Conservation (phyloP, 2,797 vertebrate species). For the Darevskia mixta region DNA sequence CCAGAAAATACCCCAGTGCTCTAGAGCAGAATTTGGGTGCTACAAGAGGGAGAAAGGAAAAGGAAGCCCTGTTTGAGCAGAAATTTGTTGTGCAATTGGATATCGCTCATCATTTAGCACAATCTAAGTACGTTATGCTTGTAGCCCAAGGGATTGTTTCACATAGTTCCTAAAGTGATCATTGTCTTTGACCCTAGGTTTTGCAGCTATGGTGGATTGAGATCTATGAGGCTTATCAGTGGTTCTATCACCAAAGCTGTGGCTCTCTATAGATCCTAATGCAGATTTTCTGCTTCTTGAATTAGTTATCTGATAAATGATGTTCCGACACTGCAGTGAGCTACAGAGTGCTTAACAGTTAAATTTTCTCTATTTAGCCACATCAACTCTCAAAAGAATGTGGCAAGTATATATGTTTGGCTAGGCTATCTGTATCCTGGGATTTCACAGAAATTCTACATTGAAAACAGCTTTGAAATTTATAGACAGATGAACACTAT, state of each 20-base stretch:
- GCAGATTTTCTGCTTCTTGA: neutral
- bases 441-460: neutral
- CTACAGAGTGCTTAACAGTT: neutral
- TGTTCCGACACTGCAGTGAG: neutral
- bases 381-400: conserved; percentile 18
- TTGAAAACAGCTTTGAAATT: conserved; percentile 36
- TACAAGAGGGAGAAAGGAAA: no score
- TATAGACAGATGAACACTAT: conserved; percentile 3
- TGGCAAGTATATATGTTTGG: neutral
- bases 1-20: no score
- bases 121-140: neutral
- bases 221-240: neutral
- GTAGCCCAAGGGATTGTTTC: neutral
- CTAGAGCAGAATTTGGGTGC: no score
- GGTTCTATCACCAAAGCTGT: conserved; percentile 7
- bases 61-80: no score
- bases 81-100: no score
- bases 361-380: neutral
- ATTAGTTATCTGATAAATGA: conserved; percentile 1
- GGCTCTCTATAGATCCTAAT: neutral
- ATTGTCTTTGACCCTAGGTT: neutral
- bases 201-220: neutral
- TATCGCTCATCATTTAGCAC: no score
- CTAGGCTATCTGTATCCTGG: conserved; percentile 31
- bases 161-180: neutral